Conservation (phyloP, 2,888 invertebrate species). For the Blastobasis lacticolella region DNA sequence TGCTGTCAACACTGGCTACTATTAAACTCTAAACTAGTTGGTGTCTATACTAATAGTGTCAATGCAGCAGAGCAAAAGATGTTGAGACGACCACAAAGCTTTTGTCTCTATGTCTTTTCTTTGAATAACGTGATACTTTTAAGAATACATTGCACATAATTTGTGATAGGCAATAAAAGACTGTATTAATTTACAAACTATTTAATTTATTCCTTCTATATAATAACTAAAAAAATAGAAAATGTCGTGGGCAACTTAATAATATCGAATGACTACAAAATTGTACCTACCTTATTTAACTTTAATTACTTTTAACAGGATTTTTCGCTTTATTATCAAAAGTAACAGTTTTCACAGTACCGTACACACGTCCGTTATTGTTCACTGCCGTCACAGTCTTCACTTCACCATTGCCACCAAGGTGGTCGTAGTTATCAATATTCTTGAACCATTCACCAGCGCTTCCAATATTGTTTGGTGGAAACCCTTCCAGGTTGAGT, state of each 20-base stretch:
- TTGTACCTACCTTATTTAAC: no score
- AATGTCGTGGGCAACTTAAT: no score
- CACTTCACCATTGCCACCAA: slow-evolving; percentile 24
- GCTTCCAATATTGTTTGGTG: slow-evolving; percentile 17
- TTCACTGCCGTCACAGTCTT: slow-evolving; percentile 36
- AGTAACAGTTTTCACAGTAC: slow-evolving; percentile 34
- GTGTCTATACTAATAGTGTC: no score
- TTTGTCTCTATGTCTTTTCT: slow-evolving; percentile 50
- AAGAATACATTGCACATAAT: slow-evolving; percentile 1
- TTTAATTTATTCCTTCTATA: slow-evolving; percentile 9
- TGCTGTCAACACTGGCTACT: slow-evolving; percentile 46
- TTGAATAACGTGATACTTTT: slow-evolving; percentile 4
- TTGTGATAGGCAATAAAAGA: slow-evolving; percentile 30
- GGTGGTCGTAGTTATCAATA: slow-evolving; percentile 35
- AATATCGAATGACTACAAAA: no score
- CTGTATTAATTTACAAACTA: slow-evolving; percentile 10
- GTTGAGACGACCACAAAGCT: slow-evolving; percentile 44
- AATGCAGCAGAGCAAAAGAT: slow-evolving; percentile 24
- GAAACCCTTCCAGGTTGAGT: slow-evolving; percentile 27
- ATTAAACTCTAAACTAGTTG: slow-evolving; percentile 19
- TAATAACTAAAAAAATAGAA: not conserved
- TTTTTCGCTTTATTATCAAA: slow-evolving; percentile 31
- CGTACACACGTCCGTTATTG: slow-evolving; percentile 44
- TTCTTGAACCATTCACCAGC: slow-evolving; percentile 37
- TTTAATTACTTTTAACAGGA: not conserved